Evolutionary conservation across 2,888 invertebrate genomes (phyloP), one percentile per base, ranked within the genome.

Genomic region (Callimorpha dominula): DNA sequence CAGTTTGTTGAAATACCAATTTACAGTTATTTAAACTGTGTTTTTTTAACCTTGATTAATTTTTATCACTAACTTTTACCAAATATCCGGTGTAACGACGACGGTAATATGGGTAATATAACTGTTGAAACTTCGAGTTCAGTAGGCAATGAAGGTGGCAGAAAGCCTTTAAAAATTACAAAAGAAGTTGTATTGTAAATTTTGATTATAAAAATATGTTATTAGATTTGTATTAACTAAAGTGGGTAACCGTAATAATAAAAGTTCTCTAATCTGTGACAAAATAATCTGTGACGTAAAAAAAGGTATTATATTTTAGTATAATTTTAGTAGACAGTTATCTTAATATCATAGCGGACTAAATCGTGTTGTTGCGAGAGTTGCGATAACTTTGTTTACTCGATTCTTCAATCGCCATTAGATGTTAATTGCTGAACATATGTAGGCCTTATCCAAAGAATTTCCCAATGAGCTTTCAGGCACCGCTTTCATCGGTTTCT

Each of bases 41-140:
- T 52, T 8, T 40, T 52, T 60, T 71, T n/a, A n/a, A 40, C 50
- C 40, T 71, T 71, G 17, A 63, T 68, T 68, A 62, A 60, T 60
- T 31, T 31, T 31, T 31, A 31, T 31, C 31, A 31, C 31, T 31
- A 31, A 52, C n/a, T 66, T 49, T 49, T 57, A 66, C 67, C 54
- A 54, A 43, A 54, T 57, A 60, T 43, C 31, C 42, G 43, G 54
- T 68, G 43, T 43, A 50, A 50, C 50, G 49, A 50, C 42, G 50
- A 46, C n/a, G n/a, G n/a, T n/a, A n/a, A n/a, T 20, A 63, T 40
- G 20, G 7, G 43, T 57, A 52, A 67, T 54, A 6, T 31, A 31
- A 42, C n/a, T 57, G 42, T 68, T 14, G 54, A 68, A 68, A 57
- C 54, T 57, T 43, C 20, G 31, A 68, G 14, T 43, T 40, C 31